A percentile compares a stretch with the other conserved stretches of the same genome.
Evolutionary conservation across 2,888 invertebrate species (phyloP).

Genomic region (Lagria hirta): DNA sequence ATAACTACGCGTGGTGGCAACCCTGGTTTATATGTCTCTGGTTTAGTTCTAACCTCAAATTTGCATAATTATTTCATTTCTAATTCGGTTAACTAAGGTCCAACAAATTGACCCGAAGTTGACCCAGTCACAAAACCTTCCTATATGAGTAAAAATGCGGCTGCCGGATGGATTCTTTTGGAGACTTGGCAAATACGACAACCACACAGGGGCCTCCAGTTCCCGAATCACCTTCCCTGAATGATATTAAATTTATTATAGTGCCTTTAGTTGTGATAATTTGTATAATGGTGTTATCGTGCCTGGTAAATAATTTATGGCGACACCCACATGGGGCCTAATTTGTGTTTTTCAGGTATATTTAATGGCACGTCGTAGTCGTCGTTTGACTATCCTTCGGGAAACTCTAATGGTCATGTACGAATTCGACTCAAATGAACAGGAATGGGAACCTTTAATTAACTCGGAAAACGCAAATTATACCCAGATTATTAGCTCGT

Average conservation of each 20-base stretch:
- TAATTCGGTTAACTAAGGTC: too few relatives aligned
- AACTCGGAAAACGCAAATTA: conserved; percentile 47
- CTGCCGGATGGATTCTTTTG: conserved; percentile 14
- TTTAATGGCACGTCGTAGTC: conserved; percentile 57
- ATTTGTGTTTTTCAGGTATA: conserved; percentile 51
- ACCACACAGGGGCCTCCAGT: conserved; percentile 29
- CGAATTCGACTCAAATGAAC: conserved; percentile 69
- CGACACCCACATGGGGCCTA: not conserved
- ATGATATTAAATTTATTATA: conserved; percentile 47
- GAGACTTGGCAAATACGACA: conserved; percentile 11
- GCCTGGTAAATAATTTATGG: conserved; percentile 41
- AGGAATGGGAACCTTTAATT: conserved; percentile 67
- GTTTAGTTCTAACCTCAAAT: too few relatives aligned
- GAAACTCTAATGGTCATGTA: conserved; percentile 68
- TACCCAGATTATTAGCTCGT: conserved; percentile 27
- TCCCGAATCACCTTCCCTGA: conserved; percentile 22
- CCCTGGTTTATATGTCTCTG: too few relatives aligned
- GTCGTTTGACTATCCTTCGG: conserved; percentile 59
- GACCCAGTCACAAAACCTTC: conserved; percentile 1
- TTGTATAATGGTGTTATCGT: conserved; percentile 49
- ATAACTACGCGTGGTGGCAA: too few relatives aligned
- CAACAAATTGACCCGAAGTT: not conserved
- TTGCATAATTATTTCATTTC: too few relatives aligned
- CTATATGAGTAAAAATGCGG: conserved; percentile 6
- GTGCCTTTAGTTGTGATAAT: conserved; percentile 51